phyloP scores from a whole-genome alignment of 2,797 vertebrate species.

The Simalia tracyae region DNA sequence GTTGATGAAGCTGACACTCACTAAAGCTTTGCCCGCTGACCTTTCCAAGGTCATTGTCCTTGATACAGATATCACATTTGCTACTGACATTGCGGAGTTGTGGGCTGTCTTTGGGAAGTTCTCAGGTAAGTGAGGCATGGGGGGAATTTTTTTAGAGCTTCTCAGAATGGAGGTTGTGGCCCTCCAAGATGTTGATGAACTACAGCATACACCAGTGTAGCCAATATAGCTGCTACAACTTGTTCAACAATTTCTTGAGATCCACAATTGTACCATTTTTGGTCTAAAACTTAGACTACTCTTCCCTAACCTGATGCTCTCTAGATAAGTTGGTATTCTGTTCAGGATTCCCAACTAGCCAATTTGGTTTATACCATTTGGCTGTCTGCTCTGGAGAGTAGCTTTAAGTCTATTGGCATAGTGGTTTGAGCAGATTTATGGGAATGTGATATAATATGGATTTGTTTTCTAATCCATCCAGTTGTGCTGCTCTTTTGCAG shows the following conservation, averaged over 20 bases:
- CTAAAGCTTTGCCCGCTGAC: slow-evolving; percentile 84
- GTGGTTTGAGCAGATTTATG: not conserved
- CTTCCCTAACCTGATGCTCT: not conserved
- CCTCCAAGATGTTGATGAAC: not conserved
- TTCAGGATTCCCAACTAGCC: not conserved
- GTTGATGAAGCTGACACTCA: slow-evolving; percentile 94
- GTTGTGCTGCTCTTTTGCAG: not conserved
- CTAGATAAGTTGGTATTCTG: not conserved
- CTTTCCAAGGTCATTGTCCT: slow-evolving; percentile 93
- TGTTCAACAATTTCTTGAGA: not conserved
- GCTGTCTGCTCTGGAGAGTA: not conserved
- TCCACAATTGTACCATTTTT: not conserved
- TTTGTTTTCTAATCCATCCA: not conserved
- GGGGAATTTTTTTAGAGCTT: not conserved
- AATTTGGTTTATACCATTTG: not conserved
- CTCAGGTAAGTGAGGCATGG: slow-evolving; percentile 77
- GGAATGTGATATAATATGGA: not conserved
- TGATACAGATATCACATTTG: slow-evolving; percentile 97
- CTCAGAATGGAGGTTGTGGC: not conserved
- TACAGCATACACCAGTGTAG: not conserved
- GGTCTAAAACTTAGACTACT: not conserved
- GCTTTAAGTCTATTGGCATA: not conserved
- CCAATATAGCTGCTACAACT: not conserved
- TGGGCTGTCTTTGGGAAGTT: slow-evolving; percentile 94
- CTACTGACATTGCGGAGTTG: slow-evolving; percentile 93